These are phyloP conservation scores for Syngnathus scovelli DNA, from an alignment of 2,113 vertebrate genomes.

Conservation along the genomic window DNA sequence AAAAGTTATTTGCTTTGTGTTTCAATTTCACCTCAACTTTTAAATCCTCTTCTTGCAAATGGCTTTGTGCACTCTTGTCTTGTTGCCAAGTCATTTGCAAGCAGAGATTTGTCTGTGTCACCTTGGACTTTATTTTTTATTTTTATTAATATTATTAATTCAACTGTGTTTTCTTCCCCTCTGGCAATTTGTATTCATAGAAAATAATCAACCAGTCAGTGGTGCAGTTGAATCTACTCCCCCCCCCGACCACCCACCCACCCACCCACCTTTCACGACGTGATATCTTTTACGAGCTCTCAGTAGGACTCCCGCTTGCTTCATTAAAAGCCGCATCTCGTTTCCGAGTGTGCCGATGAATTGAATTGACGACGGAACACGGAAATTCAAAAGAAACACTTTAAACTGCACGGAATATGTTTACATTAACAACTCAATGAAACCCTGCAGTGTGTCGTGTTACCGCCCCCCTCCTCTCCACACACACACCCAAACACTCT, in stretches of 20 bases:
- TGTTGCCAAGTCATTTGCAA: slow-evolving; percentile 5
- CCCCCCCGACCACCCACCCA: not conserved
- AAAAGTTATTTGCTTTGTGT: not conserved
- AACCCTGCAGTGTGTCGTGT: slow-evolving; percentile 24
- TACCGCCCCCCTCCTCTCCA: not conserved
- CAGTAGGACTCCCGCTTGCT: slow-evolving; percentile 27
- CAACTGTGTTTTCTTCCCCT: slow-evolving; percentile 17
- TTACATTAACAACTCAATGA: slow-evolving; percentile 40
- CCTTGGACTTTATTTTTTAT: slow-evolving; percentile 5
- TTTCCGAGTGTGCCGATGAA: slow-evolving; percentile 17
- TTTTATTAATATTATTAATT: slow-evolving; percentile 18
- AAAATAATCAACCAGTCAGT: slow-evolving; percentile 10
- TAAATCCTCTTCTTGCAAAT: not conserved
- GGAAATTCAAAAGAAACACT: slow-evolving; percentile 28
- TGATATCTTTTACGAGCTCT: slow-evolving; percentile 22
- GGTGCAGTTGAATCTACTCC: not conserved
- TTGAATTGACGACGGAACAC: slow-evolving; percentile 44
- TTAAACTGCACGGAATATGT: slow-evolving; percentile 13
- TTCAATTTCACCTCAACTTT: not conserved
- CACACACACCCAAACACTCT: not conserved
- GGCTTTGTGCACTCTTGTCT: not conserved
- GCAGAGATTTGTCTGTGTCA: slow-evolving; percentile 15
- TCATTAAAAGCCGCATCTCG: slow-evolving; percentile 20
- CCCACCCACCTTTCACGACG: not conserved
- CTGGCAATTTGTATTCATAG: slow-evolving; percentile 11